These are phyloP conservation scores for Tortrix viridana DNA, from an alignment of 2,888 invertebrate species.

Conservation along the genomic window DNA sequence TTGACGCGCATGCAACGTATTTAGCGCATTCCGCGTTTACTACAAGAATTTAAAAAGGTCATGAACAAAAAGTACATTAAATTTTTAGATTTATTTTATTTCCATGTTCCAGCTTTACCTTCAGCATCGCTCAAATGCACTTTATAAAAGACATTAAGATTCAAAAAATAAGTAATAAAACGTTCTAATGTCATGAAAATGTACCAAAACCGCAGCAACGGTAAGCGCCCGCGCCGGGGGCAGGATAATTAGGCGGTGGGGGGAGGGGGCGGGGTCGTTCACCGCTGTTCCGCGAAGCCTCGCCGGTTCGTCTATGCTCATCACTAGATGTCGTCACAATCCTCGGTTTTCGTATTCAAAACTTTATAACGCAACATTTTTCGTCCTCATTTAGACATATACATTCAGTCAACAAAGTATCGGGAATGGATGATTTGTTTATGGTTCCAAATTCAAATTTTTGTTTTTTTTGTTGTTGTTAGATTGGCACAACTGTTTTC, in stretches of 20 bases:
- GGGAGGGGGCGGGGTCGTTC: constrained; percentile 59
- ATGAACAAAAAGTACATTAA: background rate
- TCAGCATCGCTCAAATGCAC: constrained; percentile 1
- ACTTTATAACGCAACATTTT: background rate
- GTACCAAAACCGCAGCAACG: constrained; percentile 57
- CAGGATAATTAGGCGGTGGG: constrained; percentile 64
- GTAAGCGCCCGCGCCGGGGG: constrained; percentile 49
- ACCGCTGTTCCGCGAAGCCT: constrained; percentile 63
- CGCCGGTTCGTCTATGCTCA: constrained; percentile 52
- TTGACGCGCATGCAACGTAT: constrained; percentile 37
- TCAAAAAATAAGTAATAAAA: constrained; percentile 28
- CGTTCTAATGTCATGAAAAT: constrained; percentile 47
- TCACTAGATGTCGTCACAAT: constrained; percentile 37
- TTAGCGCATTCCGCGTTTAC: constrained; percentile 32
- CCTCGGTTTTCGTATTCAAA: background rate
- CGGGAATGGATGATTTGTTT: too few relatives aligned
- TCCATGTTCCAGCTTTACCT: background rate
- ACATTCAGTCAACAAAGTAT: too few relatives aligned
- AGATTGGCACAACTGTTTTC: too few relatives aligned
- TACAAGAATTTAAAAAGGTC: constrained; percentile 22
- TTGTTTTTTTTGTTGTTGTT: too few relatives aligned
- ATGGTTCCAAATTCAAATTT: too few relatives aligned
- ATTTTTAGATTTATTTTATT: background rate
- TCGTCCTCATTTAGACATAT: background rate
- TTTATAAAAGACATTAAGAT: constrained; percentile 24